phyloP scores from a whole-genome alignment of 2,888 invertebrate species.

The Coleophora flavipennella region DNA sequence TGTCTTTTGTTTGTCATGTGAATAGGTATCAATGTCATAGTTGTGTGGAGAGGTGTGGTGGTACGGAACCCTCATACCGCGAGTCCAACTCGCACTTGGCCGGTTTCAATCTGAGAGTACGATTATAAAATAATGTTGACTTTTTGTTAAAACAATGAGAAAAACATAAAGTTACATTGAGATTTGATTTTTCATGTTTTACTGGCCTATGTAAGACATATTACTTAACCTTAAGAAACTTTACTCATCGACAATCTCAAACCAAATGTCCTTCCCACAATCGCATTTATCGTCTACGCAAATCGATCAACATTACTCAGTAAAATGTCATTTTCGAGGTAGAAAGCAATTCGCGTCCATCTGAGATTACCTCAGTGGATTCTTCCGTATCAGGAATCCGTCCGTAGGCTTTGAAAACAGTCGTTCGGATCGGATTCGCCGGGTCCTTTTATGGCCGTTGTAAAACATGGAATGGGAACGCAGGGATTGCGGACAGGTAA shows the following conservation, averaged over 20 bases:
- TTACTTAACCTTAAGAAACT: neutral
- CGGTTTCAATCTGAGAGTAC: too few species aligned
- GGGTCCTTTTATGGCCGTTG: conserved; percentile 38
- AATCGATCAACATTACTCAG: conserved; percentile 26
- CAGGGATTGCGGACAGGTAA: conserved; percentile 14
- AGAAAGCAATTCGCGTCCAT: conserved; percentile 26
- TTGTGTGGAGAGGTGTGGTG: too few species aligned
- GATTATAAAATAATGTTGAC: too few species aligned
- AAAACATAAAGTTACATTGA: too few species aligned
- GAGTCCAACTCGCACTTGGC: too few species aligned
- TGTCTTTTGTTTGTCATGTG: too few species aligned
- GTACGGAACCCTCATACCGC: too few species aligned
- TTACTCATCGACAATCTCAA: neutral
- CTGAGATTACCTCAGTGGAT: conserved; percentile 29
- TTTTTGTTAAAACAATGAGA: too few species aligned
- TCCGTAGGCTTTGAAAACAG: conserved; percentile 29
- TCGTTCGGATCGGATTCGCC: conserved; percentile 28
- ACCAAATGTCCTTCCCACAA: neutral
- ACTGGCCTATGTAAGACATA: too few species aligned
- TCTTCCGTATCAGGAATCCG: conserved; percentile 28
- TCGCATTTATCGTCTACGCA: neutral
- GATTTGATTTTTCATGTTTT: too few species aligned
- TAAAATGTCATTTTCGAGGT: conserved; percentile 24
- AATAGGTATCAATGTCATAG: too few species aligned
- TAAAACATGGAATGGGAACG: conserved; percentile 26